Conservation (phyloP, 2,888 invertebrate genomes). For the Pristionchus maxplancki region DNA sequence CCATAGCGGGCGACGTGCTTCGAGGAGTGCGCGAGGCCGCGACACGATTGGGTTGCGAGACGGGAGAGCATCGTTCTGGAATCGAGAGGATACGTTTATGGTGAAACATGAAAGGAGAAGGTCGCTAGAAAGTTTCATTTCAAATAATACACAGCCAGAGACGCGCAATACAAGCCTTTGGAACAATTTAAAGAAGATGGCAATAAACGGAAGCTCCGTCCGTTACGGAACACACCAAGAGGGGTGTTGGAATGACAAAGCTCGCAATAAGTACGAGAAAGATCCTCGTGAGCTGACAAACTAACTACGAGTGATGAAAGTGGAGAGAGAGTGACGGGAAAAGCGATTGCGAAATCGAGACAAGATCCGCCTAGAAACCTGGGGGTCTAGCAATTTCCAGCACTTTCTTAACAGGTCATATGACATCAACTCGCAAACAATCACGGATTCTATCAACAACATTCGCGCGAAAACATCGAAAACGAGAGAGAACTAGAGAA, state of each 20-base stretch:
- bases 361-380: not conserved
- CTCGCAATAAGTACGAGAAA: not conserved
- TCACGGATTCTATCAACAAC: not conserved
- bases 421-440: not conserved
- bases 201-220: too few relatives aligned
- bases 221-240: too few relatives aligned
- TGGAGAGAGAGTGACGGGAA: not conserved
- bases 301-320: conserved; percentile 19
- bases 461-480: not conserved
- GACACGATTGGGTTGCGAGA: conserved; percentile 57
- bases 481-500: not conserved
- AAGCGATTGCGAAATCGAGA: not conserved
- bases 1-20: conserved; percentile 59
- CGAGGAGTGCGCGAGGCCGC: conserved; percentile 57
- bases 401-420: not conserved
- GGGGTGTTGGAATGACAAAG: not conserved
- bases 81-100: not conserved
- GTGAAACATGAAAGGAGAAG: not conserved
- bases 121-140: too few relatives aligned
- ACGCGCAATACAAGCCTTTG: too few relatives aligned
- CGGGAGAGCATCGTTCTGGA: conserved; percentile 61
- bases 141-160: too few relatives aligned
- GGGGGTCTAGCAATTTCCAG: not conserved
- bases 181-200: too few relatives aligned
- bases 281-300: conserved; percentile 4